Conservation (phyloP, 92 coral and sea anemone species). For the Pocillopora grandis region DNA sequence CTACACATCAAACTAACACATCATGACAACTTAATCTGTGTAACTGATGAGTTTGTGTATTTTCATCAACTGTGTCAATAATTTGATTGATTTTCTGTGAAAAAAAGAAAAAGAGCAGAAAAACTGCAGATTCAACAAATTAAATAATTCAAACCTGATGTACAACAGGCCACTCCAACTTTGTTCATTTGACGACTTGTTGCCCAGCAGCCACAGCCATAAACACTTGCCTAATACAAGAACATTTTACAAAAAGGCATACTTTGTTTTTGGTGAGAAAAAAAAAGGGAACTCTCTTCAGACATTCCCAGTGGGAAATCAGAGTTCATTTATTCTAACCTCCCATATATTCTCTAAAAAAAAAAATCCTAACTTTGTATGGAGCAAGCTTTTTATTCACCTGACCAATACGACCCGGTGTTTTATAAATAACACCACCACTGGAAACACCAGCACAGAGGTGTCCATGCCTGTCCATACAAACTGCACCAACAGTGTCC, state of each 20-base stretch:
- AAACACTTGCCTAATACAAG: conserved; percentile 77
- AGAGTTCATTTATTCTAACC: no score
- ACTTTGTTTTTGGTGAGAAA: no score
- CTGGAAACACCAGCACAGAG: conserved; percentile 90
- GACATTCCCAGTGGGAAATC: no score
- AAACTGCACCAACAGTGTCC: conserved; percentile 97
- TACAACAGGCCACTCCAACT: conserved; percentile 83
- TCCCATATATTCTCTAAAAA: no score
- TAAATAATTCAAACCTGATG: conserved; percentile 64
- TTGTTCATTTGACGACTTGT: conserved; percentile 32
- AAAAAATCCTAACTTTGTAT: background rate
- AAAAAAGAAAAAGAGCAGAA: background rate
- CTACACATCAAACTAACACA: no score
- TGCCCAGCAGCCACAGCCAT: conserved; percentile 96
- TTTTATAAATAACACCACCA: conserved; percentile 86
- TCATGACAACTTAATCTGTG: no score
- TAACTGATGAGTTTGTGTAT: no score
- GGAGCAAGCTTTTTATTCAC: conserved; percentile 22
- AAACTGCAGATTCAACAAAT: background rate
- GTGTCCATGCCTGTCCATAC: conserved; percentile 74
- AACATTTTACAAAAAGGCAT: background rate
- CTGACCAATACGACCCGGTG: conserved; percentile 97
- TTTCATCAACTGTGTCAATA: background rate
- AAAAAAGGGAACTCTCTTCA: no score
- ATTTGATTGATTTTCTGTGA: no score